Conservation (phyloP, 1,140 invertebrate species). For the Ephestia elutella region DNA sequence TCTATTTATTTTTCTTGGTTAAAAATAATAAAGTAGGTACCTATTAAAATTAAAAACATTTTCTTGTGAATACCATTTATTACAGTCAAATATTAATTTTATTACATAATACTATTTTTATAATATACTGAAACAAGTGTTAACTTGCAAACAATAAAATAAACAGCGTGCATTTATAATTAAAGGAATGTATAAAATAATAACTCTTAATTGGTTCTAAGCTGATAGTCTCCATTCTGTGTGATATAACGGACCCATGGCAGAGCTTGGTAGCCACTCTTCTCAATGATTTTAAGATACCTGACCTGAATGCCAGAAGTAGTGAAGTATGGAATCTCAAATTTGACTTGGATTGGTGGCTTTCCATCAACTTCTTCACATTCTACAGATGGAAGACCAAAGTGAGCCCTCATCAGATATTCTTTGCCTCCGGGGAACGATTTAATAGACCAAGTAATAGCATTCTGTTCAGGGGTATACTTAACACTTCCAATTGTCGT, state of each 20-base stretch:
- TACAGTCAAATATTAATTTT: background rate
- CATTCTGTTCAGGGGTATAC: constrained; percentile 98
- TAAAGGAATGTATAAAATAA: constrained; percentile 48
- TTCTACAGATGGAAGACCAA: constrained; percentile 97
- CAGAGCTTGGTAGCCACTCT: constrained; percentile 98
- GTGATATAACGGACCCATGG: constrained; percentile 99
- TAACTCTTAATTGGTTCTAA: constrained; percentile 89
- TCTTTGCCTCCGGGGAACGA: constrained; percentile 99
- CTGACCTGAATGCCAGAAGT: constrained; percentile 99
- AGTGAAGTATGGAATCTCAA: constrained; percentile 99
- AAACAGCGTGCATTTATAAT: constrained; percentile 32
- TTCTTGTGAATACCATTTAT: background rate
- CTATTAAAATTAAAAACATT: background rate
- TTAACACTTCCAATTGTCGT: constrained; percentile 98
- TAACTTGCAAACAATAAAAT: constrained; percentile 18
- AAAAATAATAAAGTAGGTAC: too few species aligned
- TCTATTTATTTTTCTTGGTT: too few species aligned
- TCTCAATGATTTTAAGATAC: constrained; percentile 99
- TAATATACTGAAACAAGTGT: background rate
- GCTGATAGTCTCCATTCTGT: constrained; percentile 99
- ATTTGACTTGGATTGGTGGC: constrained; percentile 98
- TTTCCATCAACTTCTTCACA: constrained; percentile 97
- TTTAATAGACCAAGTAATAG: constrained; percentile 99
- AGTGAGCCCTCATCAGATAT: constrained; percentile 99
- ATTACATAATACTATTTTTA: background rate